Evolutionary conservation across 2,888 invertebrate genomes (phyloP).

Genomic region (Helicoverpa assulta): DNA sequence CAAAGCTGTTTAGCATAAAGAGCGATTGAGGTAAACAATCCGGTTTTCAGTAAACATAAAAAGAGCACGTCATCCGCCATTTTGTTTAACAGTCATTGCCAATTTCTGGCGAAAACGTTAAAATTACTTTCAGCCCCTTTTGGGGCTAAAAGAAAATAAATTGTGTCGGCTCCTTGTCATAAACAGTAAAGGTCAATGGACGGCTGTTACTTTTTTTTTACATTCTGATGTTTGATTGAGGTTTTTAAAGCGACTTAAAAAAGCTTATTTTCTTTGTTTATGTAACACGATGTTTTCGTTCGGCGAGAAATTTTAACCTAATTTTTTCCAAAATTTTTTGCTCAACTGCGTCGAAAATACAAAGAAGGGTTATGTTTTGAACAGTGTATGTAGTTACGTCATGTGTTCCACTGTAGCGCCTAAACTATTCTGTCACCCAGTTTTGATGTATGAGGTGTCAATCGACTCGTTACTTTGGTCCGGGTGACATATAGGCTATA

Average conservation of each 20-base stretch:
- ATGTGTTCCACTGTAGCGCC: too few species aligned
- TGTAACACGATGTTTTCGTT: too few species aligned
- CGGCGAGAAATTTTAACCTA: too few species aligned
- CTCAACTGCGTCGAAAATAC: too few species aligned
- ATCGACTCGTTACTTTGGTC: conserved; percentile 3
- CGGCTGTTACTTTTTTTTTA: background rate
- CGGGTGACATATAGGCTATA: conserved; percentile 2
- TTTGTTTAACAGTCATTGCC: conserved; percentile 27
- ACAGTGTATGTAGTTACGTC: too few species aligned
- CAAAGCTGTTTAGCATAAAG: conserved; percentile 23
- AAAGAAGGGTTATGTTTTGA: too few species aligned
- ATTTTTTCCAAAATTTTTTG: too few species aligned
- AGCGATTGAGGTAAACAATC: conserved; percentile 34
- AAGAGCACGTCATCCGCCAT: conserved; percentile 23
- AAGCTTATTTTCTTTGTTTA: too few species aligned
- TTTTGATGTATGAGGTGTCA: conserved; percentile 1
- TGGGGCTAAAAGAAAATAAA: conserved; percentile 32
- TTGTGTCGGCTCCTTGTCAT: conserved; percentile 17
- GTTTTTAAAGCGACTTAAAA: too few species aligned
- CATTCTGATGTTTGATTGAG: background rate
- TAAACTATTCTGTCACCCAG: too few species aligned
- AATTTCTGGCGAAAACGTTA: conserved; percentile 41
- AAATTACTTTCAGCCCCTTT: conserved; percentile 28
- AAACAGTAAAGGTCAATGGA: conserved; percentile 13
- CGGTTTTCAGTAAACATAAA: conserved; percentile 25